Evolutionary conservation across 2,888 invertebrate genomes (phyloP), one percentile per base, ranked within the genome.

Genomic region (Lottia scabra): DNA sequence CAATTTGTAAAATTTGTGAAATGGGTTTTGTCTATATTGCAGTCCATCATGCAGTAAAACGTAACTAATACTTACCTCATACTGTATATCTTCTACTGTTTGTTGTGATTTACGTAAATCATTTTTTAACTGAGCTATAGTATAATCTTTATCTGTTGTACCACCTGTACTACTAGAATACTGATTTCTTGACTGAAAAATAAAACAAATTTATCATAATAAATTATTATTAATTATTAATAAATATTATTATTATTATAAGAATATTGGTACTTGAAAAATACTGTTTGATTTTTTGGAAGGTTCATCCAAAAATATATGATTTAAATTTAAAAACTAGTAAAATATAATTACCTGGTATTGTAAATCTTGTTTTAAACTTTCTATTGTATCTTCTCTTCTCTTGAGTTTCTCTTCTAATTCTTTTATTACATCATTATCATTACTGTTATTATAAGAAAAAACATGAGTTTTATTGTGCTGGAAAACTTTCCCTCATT

Each of bases 71-170:
- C 2, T 30, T 75, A 86, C 88, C 84, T 88, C 87, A 68, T 81
- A 68, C 67, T 83, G 83, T 5, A 85, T 74, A 68, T 85, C 84
- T 43, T 84, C 83, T 26, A 81, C 73, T 43, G 79, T 77, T 66
- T 87, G 85, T 73, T 86, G 81, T 8, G 82, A 65, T 48, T 81
- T 78, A 13, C 84, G 73, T n/a, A 88, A 79, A 67, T 87, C 86
- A 38, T 83, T 77, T 66, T 80, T 82, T 44, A 86, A 66, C 63
- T 67, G 56, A 30, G 26, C 44, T 15, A 81, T 75, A 19, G 76
- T 64, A 45, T 76, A 81, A 67, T 81, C 81, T 72, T 76, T 76
- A 46, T 81, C 81, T 27, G 77, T 66, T 48, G 72, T 70, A 56
- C 56, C 13, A 23, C 19, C 19, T 12, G 56, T 23, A 56, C 56